Percentiles rank a stretch among this genome's conserved stretches.
These are phyloP conservation scores for Colaptes auratus DNA, from an alignment of 2,113 vertebrate genomes.

Conservation along the genomic window DNA sequence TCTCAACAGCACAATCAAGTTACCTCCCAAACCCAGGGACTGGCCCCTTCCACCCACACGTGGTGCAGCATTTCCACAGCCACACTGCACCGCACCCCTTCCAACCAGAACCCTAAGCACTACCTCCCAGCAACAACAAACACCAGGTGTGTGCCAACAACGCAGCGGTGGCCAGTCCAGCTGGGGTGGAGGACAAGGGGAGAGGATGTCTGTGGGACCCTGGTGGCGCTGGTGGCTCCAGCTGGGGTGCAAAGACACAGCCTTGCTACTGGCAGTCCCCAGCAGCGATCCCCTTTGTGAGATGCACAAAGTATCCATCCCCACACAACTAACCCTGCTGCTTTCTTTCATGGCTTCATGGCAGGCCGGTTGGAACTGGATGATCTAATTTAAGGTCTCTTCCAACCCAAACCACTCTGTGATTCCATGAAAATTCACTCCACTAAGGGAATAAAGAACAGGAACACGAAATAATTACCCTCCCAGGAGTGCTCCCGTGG, in stretches of 20 bases:
- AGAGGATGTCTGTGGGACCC: rapidly evolving
- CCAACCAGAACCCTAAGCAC: not conserved
- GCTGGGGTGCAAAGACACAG: not conserved
- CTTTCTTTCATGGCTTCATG: not conserved
- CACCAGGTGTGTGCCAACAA: not conserved
- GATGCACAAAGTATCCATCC: not conserved
- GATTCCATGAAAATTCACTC: not conserved
- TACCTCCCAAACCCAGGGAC: not conserved
- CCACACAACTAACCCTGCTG: not conserved
- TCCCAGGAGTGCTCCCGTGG: not conserved
- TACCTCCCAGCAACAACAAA: not conserved
- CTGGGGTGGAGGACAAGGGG: not conserved
- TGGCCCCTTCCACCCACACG: not conserved
- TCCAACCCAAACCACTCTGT: too few relatives aligned
- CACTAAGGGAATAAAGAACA: not conserved
- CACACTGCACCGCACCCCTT: not conserved
- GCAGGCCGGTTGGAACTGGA: too few relatives aligned
- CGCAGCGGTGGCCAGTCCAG: not conserved
- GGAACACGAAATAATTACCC: not conserved
- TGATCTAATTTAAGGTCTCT: too few relatives aligned
- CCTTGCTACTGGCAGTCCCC: rapidly evolving
- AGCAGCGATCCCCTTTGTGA: not conserved
- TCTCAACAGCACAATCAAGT: not conserved
- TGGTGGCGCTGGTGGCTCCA: not conserved
- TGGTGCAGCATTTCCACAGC: not conserved